A percentile compares a stretch with the other conserved stretches of the same genome.
phyloP scores from a whole-genome alignment of 1,140 invertebrate species.

The Coptotermes formosanus region DNA sequence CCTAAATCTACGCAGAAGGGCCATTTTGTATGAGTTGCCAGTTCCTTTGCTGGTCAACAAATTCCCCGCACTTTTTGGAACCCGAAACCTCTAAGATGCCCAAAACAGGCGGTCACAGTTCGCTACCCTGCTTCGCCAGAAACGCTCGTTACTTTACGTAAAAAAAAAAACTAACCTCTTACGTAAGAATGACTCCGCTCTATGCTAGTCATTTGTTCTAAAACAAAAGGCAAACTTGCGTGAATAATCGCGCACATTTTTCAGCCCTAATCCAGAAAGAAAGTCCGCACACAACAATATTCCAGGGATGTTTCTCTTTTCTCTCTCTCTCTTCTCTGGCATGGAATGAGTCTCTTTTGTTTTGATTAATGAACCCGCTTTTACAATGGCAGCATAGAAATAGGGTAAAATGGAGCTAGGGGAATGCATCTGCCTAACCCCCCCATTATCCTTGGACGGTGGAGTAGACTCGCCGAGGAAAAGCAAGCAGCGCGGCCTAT shows the following conservation, averaged over 20 bases:
- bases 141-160: too few species aligned
- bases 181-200: background rate
- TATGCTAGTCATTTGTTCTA: background rate
- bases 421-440: constrained; percentile 9
- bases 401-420: constrained; percentile 5
- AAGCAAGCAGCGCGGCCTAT: constrained; percentile 6
- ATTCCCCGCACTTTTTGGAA: too few species aligned
- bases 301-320: background rate
- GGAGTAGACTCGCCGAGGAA: constrained; percentile 12
- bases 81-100: too few species aligned
- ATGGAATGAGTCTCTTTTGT: constrained; percentile 16
- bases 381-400: constrained; percentile 18
- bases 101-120: too few species aligned
- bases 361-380: constrained; percentile 18
- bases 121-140: too few species aligned
- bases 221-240: background rate
- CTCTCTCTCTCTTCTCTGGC: background rate
- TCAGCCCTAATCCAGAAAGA: background rate
- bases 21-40: too few species aligned
- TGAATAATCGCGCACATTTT: constrained; percentile 3
- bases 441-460: background rate
- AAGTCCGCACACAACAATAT: constrained; percentile 11
- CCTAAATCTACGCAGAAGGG: too few species aligned
- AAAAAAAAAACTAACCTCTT: background rate
- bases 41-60: too few species aligned